phyloP scores from a whole-genome alignment of 2,888 invertebrate genomes.

The Salticus scenicus region DNA sequence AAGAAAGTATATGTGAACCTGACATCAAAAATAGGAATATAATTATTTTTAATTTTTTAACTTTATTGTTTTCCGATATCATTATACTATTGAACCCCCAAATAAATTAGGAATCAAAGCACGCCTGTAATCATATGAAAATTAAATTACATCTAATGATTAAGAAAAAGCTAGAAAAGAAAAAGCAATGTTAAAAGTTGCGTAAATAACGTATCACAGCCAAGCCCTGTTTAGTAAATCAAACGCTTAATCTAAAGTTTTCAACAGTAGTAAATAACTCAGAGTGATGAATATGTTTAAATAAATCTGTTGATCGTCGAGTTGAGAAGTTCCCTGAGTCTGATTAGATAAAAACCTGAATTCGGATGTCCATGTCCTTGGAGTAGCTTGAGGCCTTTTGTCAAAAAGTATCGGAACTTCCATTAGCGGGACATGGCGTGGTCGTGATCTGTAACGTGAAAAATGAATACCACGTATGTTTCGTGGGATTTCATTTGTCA shows the following conservation, averaged over 20 bases:
- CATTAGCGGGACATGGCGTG: background rate
- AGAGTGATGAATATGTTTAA: background rate
- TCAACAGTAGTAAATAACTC: background rate
- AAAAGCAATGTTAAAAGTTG: background rate
- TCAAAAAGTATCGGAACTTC: background rate
- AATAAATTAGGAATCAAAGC: no score
- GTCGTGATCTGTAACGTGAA: constrained; percentile 51
- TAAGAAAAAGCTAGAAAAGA: no score
- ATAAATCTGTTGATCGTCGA: background rate
- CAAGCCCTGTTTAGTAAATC: background rate
- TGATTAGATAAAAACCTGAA: background rate
- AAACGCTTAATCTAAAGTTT: background rate
- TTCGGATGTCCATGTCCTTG: background rate
- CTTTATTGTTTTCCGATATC: no score
- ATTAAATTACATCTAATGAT: background rate
- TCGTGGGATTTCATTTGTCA: background rate
- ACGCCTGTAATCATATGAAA: background rate
- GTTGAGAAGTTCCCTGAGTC: background rate
- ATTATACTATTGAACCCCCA: no score
- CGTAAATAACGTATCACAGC: background rate
- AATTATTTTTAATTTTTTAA: no score
- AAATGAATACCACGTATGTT: constrained; percentile 45
- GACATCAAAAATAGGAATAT: no score
- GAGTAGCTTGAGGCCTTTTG: background rate
- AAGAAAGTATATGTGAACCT: no score